Base-by-base conservation (phyloP, 1,140 invertebrate genomes). In the Sogatella furcifera region DNA sequence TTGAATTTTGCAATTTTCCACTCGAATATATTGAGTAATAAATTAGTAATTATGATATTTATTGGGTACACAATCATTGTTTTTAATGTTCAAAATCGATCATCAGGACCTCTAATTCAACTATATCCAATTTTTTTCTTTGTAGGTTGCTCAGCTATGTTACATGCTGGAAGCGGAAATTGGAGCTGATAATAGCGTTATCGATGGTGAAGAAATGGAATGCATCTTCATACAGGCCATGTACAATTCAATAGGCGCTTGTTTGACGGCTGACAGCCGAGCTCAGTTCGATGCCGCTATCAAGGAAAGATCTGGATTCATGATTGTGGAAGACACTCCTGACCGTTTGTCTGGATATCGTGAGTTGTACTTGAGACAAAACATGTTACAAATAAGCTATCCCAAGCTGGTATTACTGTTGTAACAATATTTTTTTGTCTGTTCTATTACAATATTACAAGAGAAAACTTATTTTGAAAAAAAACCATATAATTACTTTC, bases 191-290 rank as follows among this genome's bases (percentile, higher is more conserved):
- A 2, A 71, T 57, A 57, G 61, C 65, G 24, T 41, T 10, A 1
- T 57, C 0, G 57, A 34, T 9, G 21, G 55, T 0, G 63, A 72
- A 69, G 65, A 67, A 13, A 70, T 89, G 28, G 85, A 89, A 69
- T 84, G 84, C 46, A 79, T 82, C 15, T 91, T 91, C 72, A 75
- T 91, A 2, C 77, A 89, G 72, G 80, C 84, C 0, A 75, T 92
- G 57, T 93, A 92, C 70, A 89, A 83, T 75, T 94, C 91, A 0
- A 66, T 95, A 1, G 93, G 93, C 10, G 90, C 89, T 4, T 70
- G 83, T 15, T 76, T 95, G 10, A 69, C 88, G 0, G 82, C 81
- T 41, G 80, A 86, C 60, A 82, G 82, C 11, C 79, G 86, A 21
- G 66, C 73, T 0, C 77, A 81, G 41, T 95, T 95, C 70, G 92